Evolutionary conservation across 1,140 invertebrate genomes (phyloP), one percentile per base, ranked within the genome.

Genomic region (Ylistrum balloti): DNA sequence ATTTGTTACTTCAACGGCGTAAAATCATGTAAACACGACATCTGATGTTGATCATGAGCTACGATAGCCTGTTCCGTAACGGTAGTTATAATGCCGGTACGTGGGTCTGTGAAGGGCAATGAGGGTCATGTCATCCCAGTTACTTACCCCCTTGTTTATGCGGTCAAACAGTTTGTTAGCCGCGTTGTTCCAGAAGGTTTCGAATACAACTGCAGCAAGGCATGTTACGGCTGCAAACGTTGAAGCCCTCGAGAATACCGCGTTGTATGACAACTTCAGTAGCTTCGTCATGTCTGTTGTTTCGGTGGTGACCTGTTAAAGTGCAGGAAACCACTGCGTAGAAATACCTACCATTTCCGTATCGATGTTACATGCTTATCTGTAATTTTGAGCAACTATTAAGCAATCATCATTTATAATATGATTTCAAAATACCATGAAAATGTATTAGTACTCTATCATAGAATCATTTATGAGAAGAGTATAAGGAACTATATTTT

Each of bases 71-170:
- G n/a, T n/a, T n/a, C n/a, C n/a, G n/a, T n/a, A n/a, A n/a, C n/a
- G n/a, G n/a, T n/a, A n/a, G n/a, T n/a, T n/a, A n/a, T n/a, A n/a
- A n/a, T n/a, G 17, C 56, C 22, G 17, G n/a, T 45, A 74, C 5
- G 5, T 28, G 5, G 56, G 3, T 74, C 28, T 74, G 56, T 74
- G 56, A 74, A 74, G 56, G 56, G 11, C 56, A 74, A 45, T 28
- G 22, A 11, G 56, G 56, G 56, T 74, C 56, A 74, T 74, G 56
- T 28, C 5, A 45, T 2, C 28, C n/a, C n/a, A n/a, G n/a, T n/a
- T 28, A 74, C 56, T n/a, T 74, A 74, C 56, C 56, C 56, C 56
- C 56, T 74, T 74, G 56, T 74, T 74, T 3, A 74, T 28, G 56
- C 56, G 56, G 56, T 74, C 56, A 74, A 74, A 74, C 22, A 28